These are phyloP conservation scores for Eretmocerus hayati DNA, from an alignment of 2,888 invertebrate species.

Conservation along the genomic window DNA sequence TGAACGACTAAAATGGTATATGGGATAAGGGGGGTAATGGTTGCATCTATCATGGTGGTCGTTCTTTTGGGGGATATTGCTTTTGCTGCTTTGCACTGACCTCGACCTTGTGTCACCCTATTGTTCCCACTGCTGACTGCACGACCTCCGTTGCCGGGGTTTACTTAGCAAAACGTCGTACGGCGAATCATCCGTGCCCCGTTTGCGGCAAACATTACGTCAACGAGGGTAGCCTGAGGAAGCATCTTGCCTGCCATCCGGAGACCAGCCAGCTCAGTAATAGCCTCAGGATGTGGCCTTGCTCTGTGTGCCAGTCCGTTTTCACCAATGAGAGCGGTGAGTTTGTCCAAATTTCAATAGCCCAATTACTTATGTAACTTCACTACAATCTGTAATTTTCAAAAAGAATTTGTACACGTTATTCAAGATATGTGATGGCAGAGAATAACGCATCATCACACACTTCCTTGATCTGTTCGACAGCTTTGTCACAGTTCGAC, in stretches of 20 bases:
- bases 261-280: conserved; percentile 81
- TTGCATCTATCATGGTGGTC: no score
- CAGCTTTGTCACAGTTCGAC: background rate
- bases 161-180: conserved; percentile 88
- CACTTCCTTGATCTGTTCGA: background rate
- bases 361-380: no score
- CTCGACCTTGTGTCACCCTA: conserved; percentile 41
- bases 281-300: conserved; percentile 91
- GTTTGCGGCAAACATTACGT: conserved; percentile 94
- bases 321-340: conserved; percentile 92
- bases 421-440: no score
- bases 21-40: no score
- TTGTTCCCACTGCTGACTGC: conserved; percentile 48
- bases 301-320: conserved; percentile 90
- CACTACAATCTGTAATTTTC: no score
- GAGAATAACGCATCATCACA: no score
- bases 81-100: conserved; percentile 48
- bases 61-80: conserved; percentile 31
- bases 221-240: conserved; percentile 86
- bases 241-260: conserved; percentile 89
- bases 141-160: conserved; percentile 48
- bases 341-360: conserved; percentile 38
- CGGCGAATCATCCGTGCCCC: conserved; percentile 91
- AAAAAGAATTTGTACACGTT: no score
- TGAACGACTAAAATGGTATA: no score